Evolutionary conservation across 2,888 invertebrate genomes (phyloP).

Genomic region (Hirudinaria manillensis): DNA sequence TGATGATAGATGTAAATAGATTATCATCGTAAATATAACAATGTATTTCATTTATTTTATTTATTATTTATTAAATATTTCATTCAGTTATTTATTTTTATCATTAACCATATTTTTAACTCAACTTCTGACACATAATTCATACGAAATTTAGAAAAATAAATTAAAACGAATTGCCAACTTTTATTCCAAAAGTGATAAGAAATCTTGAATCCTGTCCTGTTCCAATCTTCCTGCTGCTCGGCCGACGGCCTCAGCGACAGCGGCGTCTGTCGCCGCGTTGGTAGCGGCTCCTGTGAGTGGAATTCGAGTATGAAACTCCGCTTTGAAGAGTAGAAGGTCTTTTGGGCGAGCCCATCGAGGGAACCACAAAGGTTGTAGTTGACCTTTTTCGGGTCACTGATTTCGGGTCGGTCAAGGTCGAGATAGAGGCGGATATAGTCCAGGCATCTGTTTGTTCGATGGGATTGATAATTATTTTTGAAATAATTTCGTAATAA

Average conservation of each 20-base stretch:
- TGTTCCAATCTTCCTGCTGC: not conserved
- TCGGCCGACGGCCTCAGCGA: not conserved
- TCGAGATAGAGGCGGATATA: conserved; percentile 47
- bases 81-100: no score
- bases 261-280: conserved; percentile 36
- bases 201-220: conserved; percentile 3
- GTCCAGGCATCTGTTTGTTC: conserved; percentile 47
- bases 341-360: conserved; percentile 44
- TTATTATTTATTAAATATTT: no score
- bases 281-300: conserved; percentile 38
- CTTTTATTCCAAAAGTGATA: conserved; percentile 6
- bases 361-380: conserved; percentile 46
- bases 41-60: no score
- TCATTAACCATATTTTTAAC: no score
- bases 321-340: conserved; percentile 48
- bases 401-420: conserved; percentile 49
- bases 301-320: conserved; percentile 51
- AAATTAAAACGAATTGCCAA: not conserved
- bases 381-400: conserved; percentile 45
- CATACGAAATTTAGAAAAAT: no score
- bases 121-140: no score
- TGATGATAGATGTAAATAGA: no score
- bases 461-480: not conserved
- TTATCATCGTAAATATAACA: no score
- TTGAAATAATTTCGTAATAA: not conserved